A percentile compares a stretch with the other conserved stretches of the same genome.
phyloP scores from a whole-genome alignment of 2,888 invertebrate species.

The Mimas tiliae region DNA sequence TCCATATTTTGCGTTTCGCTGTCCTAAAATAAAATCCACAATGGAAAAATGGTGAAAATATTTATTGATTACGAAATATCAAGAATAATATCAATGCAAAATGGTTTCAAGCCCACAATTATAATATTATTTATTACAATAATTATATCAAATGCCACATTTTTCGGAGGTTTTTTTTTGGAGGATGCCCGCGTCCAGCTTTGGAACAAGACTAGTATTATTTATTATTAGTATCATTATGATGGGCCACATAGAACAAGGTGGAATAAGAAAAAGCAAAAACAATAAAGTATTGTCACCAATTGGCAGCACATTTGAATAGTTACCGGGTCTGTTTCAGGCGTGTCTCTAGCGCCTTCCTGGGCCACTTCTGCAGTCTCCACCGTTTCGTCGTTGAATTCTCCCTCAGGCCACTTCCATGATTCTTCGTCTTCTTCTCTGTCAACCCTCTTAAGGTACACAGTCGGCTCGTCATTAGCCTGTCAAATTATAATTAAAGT shows the following conservation, averaged over 20 bases:
- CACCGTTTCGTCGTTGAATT: slow-evolving; percentile 43
- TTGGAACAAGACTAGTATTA: no score
- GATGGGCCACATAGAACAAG: no score
- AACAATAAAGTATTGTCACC: neutral
- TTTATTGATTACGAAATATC: no score
- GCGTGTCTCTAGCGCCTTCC: slow-evolving; percentile 24
- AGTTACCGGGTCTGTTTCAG: neutral
- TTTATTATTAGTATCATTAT: no score
- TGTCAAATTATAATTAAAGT: slow-evolving; percentile 33
- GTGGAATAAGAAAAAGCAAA: neutral
- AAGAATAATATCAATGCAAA: no score
- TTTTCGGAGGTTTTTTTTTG: no score
- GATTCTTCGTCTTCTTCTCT: slow-evolving; percentile 31
- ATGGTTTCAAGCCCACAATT: no score
- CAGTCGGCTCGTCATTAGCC: slow-evolving; percentile 50
- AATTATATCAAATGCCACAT: neutral
- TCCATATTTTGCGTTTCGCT: slow-evolving; percentile 9
- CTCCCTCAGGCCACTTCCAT: slow-evolving; percentile 66
- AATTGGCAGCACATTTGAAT: neutral
- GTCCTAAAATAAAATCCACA: neutral
- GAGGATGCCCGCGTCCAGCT: no score
- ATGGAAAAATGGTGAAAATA: no score
- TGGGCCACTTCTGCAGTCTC: slow-evolving; percentile 46
- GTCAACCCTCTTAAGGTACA: slow-evolving; percentile 49
- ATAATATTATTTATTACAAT: neutral